Percentiles rank a stretch among this genome's conserved stretches.
Evolutionary conservation across 1,140 invertebrate genomes (phyloP).

Genomic region (Cydia pomonella): DNA sequence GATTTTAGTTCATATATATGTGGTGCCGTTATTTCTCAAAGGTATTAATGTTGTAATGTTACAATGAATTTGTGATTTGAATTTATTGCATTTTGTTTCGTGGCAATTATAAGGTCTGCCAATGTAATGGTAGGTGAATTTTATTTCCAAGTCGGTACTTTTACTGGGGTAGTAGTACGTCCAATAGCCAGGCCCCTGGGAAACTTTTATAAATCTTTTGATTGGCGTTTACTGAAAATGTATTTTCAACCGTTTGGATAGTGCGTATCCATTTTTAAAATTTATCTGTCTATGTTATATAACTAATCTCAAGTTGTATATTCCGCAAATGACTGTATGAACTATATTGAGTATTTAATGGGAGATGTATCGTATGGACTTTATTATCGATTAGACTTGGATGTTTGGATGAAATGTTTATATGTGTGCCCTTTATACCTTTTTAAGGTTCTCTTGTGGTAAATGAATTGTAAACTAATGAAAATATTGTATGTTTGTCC

Average conservation of each 20-base stretch:
- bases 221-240: slow-evolving; percentile 3
- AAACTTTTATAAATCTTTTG: slow-evolving; percentile 1
- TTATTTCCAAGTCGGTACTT: slow-evolving; percentile 19
- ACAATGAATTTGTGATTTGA: slow-evolving; percentile 45
- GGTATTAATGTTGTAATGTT: slow-evolving; percentile 59
- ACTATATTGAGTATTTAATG: slow-evolving; percentile 54
- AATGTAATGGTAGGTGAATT: slow-evolving; percentile 6
- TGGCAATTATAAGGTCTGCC: slow-evolving; percentile 38
- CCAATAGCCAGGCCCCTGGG: not conserved
- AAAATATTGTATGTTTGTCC: slow-evolving; percentile 80
- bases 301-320: slow-evolving; percentile 45
- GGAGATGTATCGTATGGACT: slow-evolving; percentile 46
- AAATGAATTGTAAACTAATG: slow-evolving; percentile 78
- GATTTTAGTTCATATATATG: slow-evolving; percentile 55
- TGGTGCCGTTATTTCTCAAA: slow-evolving; percentile 75
- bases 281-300: slow-evolving; percentile 40
- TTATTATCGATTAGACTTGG: slow-evolving; percentile 41
- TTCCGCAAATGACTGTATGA: slow-evolving; percentile 47
- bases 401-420: slow-evolving; percentile 60
- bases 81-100: slow-evolving; percentile 43
- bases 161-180: not conserved
- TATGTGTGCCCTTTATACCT: slow-evolving; percentile 75
- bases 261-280: slow-evolving; percentile 34
- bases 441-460: slow-evolving; percentile 67
- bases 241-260: slow-evolving; percentile 16